A percentile compares a stretch with the other conserved stretches of the same genome.
phyloP scores from a whole-genome alignment of 1,140 invertebrate species.

The Heterodera carotae region DNA sequence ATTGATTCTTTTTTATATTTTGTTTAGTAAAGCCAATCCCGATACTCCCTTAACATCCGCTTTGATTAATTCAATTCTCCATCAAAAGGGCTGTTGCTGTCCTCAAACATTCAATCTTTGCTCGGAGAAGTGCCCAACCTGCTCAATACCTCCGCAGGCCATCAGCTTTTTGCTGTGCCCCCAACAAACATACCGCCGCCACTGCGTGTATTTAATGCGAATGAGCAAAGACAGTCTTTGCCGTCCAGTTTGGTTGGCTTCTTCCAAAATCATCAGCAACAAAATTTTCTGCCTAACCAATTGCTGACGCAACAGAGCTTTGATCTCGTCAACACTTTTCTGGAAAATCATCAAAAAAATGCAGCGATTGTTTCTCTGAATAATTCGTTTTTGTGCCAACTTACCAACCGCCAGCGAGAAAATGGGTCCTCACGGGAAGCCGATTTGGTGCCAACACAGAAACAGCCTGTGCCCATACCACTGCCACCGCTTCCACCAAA shows the following conservation, averaged over 20 bases:
- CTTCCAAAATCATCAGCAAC: conserved; percentile 13
- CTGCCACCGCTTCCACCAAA: conserved; percentile 5
- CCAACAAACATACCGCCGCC: background rate
- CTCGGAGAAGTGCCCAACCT: background rate
- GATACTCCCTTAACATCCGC: too few species aligned
- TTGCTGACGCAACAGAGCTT: conserved; percentile 13
- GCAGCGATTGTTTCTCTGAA: background rate
- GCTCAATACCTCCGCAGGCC: background rate
- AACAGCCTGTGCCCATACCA: background rate
- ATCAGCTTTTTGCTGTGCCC: background rate
- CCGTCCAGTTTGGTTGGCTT: background rate
- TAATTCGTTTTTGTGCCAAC: background rate
- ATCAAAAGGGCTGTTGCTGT: background rate
- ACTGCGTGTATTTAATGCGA: background rate
- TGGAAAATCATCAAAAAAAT: conserved; percentile 7
- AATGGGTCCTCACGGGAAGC: background rate
- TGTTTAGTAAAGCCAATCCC: too few species aligned
- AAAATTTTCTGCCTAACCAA: background rate
- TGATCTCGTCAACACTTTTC: conserved; percentile 1
- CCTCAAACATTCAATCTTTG: background rate
- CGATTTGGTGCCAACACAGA: background rate
- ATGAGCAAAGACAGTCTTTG: conserved; percentile 1
- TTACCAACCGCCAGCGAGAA: background rate
- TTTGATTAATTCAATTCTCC: too few species aligned
- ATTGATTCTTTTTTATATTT: too few species aligned